Conservation (phyloP, 1,140 invertebrate genomes). For the Drosophila lacteicornis region DNA sequence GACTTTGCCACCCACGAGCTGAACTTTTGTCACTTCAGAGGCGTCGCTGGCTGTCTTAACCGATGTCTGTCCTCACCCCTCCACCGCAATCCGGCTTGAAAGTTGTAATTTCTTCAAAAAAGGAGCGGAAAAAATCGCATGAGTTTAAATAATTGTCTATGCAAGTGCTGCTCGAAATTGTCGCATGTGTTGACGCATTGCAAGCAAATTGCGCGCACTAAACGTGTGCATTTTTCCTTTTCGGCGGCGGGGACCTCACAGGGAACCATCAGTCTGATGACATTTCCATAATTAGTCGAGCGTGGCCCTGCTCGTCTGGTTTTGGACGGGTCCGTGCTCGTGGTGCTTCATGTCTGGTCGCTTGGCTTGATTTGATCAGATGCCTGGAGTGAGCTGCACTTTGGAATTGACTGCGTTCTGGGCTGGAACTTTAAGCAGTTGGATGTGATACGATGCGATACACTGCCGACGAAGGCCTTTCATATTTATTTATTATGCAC, state of each 20-base stretch:
- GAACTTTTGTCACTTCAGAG: slow-evolving; percentile 80
- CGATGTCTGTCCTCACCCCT: slow-evolving; percentile 54
- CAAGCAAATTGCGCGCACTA: slow-evolving; percentile 75
- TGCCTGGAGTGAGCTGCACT: slow-evolving; percentile 61
- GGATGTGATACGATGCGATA: background rate
- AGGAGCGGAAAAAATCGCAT: slow-evolving; percentile 20
- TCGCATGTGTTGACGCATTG: slow-evolving; percentile 75
- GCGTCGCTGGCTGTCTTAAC: slow-evolving; percentile 74
- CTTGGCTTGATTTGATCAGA: slow-evolving; percentile 78
- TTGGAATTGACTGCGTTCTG: slow-evolving; percentile 20
- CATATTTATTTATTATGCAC: slow-evolving; percentile 81
- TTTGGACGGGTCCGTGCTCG: slow-evolving; percentile 26
- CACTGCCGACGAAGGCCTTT: slow-evolving; percentile 38
- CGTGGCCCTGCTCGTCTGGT: slow-evolving; percentile 54
- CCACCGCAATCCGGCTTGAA: slow-evolving; percentile 10
- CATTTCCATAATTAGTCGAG: slow-evolving; percentile 83
- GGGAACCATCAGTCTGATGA: slow-evolving; percentile 64
- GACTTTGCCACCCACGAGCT: slow-evolving; percentile 79
- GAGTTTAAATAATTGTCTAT: slow-evolving; percentile 69
- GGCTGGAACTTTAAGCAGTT: background rate
- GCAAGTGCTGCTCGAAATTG: slow-evolving; percentile 70
- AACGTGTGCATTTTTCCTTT: slow-evolving; percentile 53
- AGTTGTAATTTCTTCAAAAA: slow-evolving; percentile 67
- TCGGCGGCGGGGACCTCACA: slow-evolving; percentile 56
- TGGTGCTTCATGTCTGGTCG: slow-evolving; percentile 64